Percentiles rank a stretch among this genome's conserved stretches.
Evolutionary conservation across 1,140 invertebrate genomes (phyloP).

Genomic region (Ceratosolen fusciceps): DNA sequence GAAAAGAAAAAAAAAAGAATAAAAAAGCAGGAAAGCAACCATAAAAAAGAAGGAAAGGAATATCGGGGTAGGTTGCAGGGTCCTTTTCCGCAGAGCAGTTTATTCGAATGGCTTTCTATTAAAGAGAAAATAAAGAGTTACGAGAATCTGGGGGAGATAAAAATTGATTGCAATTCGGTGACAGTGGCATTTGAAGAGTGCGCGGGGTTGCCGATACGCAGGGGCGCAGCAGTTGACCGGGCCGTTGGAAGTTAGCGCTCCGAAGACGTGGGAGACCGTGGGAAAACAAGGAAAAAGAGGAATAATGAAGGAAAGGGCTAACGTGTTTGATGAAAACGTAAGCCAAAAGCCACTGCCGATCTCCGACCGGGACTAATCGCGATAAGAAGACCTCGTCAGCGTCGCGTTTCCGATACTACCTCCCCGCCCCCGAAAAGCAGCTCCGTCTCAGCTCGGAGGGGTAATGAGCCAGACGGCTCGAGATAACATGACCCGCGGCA

Average conservation of each 20-base stretch:
- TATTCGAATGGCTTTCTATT: not conserved
- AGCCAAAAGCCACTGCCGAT: not conserved
- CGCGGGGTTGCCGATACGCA: not conserved
- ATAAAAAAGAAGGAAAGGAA: too few species aligned
- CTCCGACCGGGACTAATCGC: not conserved
- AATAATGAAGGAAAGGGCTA: too few species aligned
- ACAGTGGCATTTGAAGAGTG: not conserved
- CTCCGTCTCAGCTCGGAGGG: not conserved
- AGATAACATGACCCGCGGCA: too few species aligned
- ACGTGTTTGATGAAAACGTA: too few species aligned
- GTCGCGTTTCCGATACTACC: not conserved
- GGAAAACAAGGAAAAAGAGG: too few species aligned
- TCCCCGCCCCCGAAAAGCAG: too few species aligned
- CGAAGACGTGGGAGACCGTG: not conserved
- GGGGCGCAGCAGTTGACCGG: not conserved
- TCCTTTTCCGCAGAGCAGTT: not conserved
- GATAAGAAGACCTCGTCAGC: not conserved
- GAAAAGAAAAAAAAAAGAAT: too few species aligned
- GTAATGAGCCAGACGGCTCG: too few species aligned
- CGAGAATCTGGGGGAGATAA: not conserved
- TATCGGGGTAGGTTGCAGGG: not conserved
- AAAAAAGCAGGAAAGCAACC: too few species aligned
- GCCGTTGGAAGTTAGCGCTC: not conserved
- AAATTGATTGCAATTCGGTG: not conserved
- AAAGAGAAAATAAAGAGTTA: constrained; percentile 8